These are phyloP conservation scores for Burhinus oedicnemus DNA, from an alignment of 2,113 vertebrate species.

Conservation along the genomic window DNA sequence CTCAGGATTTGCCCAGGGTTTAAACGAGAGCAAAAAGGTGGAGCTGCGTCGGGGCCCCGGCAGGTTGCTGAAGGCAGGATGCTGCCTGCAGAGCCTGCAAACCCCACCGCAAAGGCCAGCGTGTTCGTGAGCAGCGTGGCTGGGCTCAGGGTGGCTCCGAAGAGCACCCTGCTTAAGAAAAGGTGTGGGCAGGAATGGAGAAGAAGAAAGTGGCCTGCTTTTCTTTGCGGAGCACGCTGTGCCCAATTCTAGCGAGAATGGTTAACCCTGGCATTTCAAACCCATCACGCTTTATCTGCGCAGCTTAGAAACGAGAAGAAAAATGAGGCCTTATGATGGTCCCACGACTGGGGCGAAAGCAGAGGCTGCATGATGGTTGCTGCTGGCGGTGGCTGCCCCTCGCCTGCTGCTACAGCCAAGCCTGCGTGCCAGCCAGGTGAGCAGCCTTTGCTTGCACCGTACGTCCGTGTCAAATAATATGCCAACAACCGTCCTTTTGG, in stretches of 20 bases:
- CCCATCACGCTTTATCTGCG: not conserved
- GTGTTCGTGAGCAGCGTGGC: not conserved
- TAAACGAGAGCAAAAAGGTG: not conserved
- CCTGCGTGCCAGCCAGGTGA: not conserved
- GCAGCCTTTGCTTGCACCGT: not conserved
- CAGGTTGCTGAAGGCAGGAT: not conserved
- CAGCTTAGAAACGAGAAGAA: not conserved
- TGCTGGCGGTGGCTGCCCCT: not conserved
- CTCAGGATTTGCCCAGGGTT: not conserved
- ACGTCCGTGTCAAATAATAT: not conserved
- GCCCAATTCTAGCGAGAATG: not conserved
- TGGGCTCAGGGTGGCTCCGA: not conserved
- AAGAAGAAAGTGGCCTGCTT: not conserved
- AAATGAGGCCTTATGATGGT: not conserved
- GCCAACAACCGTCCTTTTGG: not conserved
- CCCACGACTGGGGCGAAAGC: not conserved
- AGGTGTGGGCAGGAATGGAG: not conserved
- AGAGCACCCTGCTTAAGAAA: not conserved
- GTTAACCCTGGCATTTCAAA: slow-evolving; percentile 30
- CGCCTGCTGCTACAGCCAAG: not conserved
- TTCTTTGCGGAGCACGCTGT: not conserved
- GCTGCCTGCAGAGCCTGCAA: not conserved
- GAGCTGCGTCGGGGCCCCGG: not conserved
- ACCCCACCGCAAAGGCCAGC: not conserved
- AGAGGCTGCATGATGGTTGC: not conserved